phyloP scores from a whole-genome alignment of 2,113 vertebrate species.

The Indicator indicator region DNA sequence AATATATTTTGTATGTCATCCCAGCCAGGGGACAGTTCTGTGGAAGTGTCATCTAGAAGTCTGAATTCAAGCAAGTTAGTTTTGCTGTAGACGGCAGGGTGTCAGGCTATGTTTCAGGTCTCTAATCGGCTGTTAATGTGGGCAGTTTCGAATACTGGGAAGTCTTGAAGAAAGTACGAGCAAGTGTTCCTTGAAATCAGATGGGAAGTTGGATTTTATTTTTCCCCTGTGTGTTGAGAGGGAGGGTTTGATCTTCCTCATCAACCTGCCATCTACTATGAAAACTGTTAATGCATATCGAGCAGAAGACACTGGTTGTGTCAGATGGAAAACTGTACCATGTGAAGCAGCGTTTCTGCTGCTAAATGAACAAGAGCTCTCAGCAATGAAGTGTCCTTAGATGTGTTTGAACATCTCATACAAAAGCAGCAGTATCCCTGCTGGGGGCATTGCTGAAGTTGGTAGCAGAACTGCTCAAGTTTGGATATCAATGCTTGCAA shows the following conservation, averaged over 20 bases:
- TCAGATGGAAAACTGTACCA: background rate
- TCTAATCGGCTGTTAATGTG: rapidly evolving
- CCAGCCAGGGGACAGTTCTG: background rate
- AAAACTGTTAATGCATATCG: rapidly evolving
- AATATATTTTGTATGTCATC: rapidly evolving
- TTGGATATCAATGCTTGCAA: background rate
- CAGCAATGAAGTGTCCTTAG: background rate
- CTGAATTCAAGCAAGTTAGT: background rate
- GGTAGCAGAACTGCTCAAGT: background rate
- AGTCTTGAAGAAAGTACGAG: background rate
- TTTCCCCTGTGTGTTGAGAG: background rate
- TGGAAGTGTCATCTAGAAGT: background rate
- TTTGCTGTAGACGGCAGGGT: background rate
- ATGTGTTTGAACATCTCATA: rapidly evolving
- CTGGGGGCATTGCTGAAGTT: background rate
- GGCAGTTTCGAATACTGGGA: background rate
- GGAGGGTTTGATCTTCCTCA: background rate
- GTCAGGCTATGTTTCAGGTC: background rate
- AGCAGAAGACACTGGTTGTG: background rate
- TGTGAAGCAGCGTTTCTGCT: background rate
- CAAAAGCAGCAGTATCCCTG: background rate
- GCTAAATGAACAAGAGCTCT: background rate
- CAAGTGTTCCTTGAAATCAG: background rate
- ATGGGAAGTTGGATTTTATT: background rate
- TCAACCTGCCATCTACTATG: rapidly evolving